These are phyloP conservation scores for Helleia helle DNA, from an alignment of 2,888 invertebrate species.

Conservation along the genomic window DNA sequence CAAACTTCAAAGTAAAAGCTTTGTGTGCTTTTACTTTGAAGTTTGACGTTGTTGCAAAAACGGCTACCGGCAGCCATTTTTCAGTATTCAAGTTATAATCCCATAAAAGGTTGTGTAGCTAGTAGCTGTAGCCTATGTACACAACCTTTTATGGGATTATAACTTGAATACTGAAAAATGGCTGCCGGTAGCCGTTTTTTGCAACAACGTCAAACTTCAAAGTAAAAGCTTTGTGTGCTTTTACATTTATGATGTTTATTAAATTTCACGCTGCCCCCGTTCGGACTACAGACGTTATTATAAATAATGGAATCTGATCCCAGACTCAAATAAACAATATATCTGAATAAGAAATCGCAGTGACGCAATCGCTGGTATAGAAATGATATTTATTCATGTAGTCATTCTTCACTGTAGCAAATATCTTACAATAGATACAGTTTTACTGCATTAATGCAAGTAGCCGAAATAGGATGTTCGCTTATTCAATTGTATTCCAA, in stretches of 20 bases:
- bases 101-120: slow-evolving; percentile 6
- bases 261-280: slow-evolving; percentile 4
- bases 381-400: too few species aligned
- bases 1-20: slow-evolving; percentile 4
- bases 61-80: not conserved
- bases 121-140: too few species aligned
- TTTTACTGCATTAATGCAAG: too few species aligned
- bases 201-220: slow-evolving; percentile 5
- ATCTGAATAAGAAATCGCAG: too few species aligned
- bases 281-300: slow-evolving; percentile 6
- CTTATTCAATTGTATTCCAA: too few species aligned
- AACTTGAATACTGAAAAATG: slow-evolving; percentile 1
- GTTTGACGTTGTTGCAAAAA: slow-evolving; percentile 3
- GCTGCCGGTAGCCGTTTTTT: not conserved
- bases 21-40: slow-evolving; percentile 6
- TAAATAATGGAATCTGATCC: slow-evolving; percentile 6
- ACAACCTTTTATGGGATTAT: slow-evolving; percentile 7
- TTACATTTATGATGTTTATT: slow-evolving; percentile 6
- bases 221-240: slow-evolving; percentile 4
- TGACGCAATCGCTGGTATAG: too few species aligned
- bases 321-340: not conserved
- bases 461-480: too few species aligned
- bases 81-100: slow-evolving; percentile 3
- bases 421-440: too few species aligned
- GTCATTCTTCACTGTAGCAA: too few species aligned